phyloP scores from a whole-genome alignment of 2,888 invertebrate species.

The Drosophila greeni region DNA sequence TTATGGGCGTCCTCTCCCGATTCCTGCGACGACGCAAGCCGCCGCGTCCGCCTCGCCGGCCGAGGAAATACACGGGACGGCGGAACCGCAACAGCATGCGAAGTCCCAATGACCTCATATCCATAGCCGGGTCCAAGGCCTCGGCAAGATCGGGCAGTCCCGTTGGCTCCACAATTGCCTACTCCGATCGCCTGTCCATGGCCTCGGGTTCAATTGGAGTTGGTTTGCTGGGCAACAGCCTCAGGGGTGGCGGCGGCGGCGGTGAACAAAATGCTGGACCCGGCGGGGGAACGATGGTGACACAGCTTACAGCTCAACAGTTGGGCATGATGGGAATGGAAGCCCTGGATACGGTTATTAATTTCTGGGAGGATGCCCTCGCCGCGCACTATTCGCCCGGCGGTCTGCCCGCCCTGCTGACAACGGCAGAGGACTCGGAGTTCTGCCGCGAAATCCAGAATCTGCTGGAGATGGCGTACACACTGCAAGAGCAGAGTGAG shows the following conservation, averaged over 20 bases:
- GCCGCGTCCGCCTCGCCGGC: constrained; percentile 82
- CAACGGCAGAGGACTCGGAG: constrained; percentile 90
- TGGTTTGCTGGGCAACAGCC: constrained; percentile 71
- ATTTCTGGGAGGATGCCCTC: constrained; percentile 96
- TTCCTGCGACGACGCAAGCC: constrained; percentile 87
- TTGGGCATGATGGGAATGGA: constrained; percentile 96
- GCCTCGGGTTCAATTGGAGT: constrained; percentile 84
- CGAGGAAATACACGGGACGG: constrained; percentile 81
- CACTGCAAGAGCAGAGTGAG: constrained; percentile 92
- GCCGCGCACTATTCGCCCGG: constrained; percentile 84
- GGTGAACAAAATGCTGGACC: constrained; percentile 14
- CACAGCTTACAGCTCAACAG: constrained; percentile 89
- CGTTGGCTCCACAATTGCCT: constrained; percentile 81
- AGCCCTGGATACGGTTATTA: constrained; percentile 93
- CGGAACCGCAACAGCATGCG: constrained; percentile 81
- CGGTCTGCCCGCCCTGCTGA: constrained; percentile 82
- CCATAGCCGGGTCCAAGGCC: constrained; percentile 84
- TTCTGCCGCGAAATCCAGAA: constrained; percentile 90
- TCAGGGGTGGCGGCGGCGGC: neutral
- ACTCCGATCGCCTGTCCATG: constrained; percentile 84
- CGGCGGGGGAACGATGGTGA: constrained; percentile 50
- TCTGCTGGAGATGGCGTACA: constrained; percentile 89
- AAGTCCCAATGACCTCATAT: constrained; percentile 85
- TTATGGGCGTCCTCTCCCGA: constrained; percentile 90
- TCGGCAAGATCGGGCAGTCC: constrained; percentile 82